phyloP scores from a whole-genome alignment of 2,113 vertebrate genomes.

The Gopherus evgoodei region DNA sequence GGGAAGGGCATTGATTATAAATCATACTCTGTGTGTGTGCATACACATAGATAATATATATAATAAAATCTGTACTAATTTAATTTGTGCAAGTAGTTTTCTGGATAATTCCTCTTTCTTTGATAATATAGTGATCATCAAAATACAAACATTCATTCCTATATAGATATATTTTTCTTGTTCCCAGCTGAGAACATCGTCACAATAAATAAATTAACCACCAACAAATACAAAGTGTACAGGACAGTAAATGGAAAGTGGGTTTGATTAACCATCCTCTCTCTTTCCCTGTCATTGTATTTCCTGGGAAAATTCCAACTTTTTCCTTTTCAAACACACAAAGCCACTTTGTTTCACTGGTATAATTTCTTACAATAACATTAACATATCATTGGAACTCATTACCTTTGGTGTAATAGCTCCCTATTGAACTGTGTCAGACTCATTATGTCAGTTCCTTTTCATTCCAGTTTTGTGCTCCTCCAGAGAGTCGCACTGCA shows the following conservation, averaged over 20 bases:
- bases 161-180: background rate
- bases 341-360: constrained; percentile 55
- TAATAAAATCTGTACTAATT: background rate
- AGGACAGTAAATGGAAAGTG: background rate
- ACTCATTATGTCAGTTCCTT: constrained; percentile 72
- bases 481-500: constrained; percentile 66
- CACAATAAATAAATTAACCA: background rate
- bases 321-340: background rate
- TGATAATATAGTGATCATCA: background rate
- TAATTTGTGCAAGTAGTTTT: background rate
- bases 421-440: constrained; percentile 76
- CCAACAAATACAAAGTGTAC: background rate
- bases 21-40: background rate
- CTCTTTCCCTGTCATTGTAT: background rate
- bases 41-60: background rate
- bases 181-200: background rate
- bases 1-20: background rate
- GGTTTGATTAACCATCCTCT: background rate
- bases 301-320: constrained; percentile 14
- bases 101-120: background rate
- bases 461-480: constrained; percentile 69
- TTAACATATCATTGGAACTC: constrained; percentile 72
- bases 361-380: constrained; percentile 72
- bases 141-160: background rate
- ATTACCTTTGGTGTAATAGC: constrained; percentile 68